These are phyloP conservation scores for Onychorhynchus coronatus DNA, from an alignment of 2,113 vertebrate genomes.

Conservation along the genomic window DNA sequence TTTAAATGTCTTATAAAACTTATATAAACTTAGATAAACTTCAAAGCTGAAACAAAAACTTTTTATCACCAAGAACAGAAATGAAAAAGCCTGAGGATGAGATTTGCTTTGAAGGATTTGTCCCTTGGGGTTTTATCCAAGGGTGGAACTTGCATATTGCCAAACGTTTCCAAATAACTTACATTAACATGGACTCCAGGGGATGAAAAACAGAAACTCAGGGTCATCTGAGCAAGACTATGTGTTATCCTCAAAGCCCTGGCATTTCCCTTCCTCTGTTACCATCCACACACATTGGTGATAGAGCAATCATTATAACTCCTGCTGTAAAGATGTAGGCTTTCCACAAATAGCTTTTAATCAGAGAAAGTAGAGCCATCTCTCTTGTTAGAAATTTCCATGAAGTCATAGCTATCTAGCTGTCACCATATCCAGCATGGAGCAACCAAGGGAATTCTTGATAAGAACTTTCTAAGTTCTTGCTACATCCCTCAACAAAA, in stretches of 20 bases:
- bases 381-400: background rate
- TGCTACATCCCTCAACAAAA: background rate
- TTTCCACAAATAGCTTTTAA: background rate
- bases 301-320: background rate
- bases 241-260: background rate
- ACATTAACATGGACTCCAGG: background rate
- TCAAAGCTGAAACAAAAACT: background rate
- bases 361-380: background rate
- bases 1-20: background rate
- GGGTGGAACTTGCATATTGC: background rate
- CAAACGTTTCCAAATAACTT: background rate
- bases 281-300: background rate
- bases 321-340: background rate
- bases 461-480: background rate
- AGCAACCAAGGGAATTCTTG: background rate
- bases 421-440: background rate
- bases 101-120: background rate
- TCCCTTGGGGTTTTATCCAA: background rate
- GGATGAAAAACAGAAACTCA: background rate
- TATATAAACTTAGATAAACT: background rate
- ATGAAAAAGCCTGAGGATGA: background rate
- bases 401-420: background rate
- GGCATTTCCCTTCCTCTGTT: background rate
- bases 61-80: background rate
- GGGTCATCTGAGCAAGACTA: background rate